Percentiles rank a stretch among this genome's conserved stretches.
Evolutionary conservation across 1,140 invertebrate genomes (phyloP).

Genomic region (Trachymyrmex cornetzi): DNA sequence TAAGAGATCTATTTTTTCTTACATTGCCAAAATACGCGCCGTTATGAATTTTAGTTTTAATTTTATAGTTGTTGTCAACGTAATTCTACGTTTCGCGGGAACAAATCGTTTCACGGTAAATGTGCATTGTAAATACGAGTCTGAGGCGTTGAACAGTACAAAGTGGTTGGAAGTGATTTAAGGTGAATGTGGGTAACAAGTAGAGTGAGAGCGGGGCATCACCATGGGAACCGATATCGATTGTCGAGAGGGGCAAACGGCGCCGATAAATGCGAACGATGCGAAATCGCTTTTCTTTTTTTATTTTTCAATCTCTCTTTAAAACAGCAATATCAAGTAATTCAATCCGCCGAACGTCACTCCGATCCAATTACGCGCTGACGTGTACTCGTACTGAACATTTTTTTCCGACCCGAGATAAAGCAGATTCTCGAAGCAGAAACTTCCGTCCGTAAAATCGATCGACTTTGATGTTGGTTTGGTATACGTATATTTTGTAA

Average conservation of each 20-base stretch:
- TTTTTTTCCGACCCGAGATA: constrained; percentile 52
- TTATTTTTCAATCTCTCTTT: constrained; percentile 69
- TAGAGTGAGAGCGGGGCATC: constrained; percentile 80
- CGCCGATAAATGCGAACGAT: constrained; percentile 66
- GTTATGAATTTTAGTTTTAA: neutral
- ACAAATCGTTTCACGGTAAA: neutral
- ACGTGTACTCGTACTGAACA: constrained; percentile 37
- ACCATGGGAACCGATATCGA: constrained; percentile 85
- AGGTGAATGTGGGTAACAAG: constrained; percentile 82
- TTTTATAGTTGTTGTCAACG: neutral
- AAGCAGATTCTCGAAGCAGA: constrained; percentile 42
- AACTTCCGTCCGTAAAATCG: constrained; percentile 13
- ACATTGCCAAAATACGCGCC: neutral
- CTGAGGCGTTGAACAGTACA: constrained; percentile 40
- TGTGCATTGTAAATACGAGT: neutral
- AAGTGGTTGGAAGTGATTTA: constrained; percentile 78
- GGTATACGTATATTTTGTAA: constrained; percentile 5
- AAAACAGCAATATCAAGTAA: constrained; percentile 68
- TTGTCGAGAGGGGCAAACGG: constrained; percentile 76
- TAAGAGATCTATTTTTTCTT: neutral
- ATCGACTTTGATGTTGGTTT: constrained; percentile 32
- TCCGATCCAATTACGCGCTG: constrained; percentile 61
- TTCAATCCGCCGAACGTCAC: constrained; percentile 50
- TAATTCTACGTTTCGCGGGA: neutral
- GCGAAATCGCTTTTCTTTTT: constrained; percentile 69